Evolutionary conservation across 2,888 invertebrate genomes (phyloP), one percentile per base, ranked within the genome.

Genomic region (Selenia dentaria): DNA sequence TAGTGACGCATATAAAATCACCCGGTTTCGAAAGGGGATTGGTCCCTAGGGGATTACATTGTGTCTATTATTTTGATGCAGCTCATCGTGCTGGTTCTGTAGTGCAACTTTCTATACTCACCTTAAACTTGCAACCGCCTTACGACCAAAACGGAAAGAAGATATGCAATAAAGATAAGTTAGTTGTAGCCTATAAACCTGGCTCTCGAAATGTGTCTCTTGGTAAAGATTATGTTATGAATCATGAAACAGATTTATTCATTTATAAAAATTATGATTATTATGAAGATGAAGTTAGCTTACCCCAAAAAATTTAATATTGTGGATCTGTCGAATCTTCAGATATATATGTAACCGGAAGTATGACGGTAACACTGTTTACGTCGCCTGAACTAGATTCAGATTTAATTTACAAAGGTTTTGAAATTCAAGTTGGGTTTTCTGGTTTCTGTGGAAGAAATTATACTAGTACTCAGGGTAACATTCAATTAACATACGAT

Each of bases 391-490:
- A 28, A 28, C 14, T 14, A 28, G 28, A 28, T 14, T 14, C 28
- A 0, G 18, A 18, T 18, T 12, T 20, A 11, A 20, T 18, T 8
- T 20, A 32, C 20, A 92, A 84, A 70, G 94, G 95, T 20, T 94
- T 97, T 65, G 93, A 93, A 81, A 70, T 97, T 24, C 92, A 93
- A 59, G 93, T 93, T 50, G 73, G 79, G 8, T 77, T 83, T 14
- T 78, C 91, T 12, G 92, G 93, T 87, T 83, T 74, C 51, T n/a
- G n/a, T n/a, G n/a, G n/a, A n/a, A n/a, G n/a, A n/a, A n/a, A n/a
- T n/a, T n/a, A n/a, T n/a, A n/a, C 94, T 0, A 92, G 91, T 0
- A 67, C 89, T 0, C 94, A 94, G 67, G 97, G 97, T 1, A 92
- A 95, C 62, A 91, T 97, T 32, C 80, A 83, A 36, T 80, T 88